Base-by-base conservation (phyloP, 1,140 invertebrate species). In the Mycetomoellerius zeteki region DNA sequence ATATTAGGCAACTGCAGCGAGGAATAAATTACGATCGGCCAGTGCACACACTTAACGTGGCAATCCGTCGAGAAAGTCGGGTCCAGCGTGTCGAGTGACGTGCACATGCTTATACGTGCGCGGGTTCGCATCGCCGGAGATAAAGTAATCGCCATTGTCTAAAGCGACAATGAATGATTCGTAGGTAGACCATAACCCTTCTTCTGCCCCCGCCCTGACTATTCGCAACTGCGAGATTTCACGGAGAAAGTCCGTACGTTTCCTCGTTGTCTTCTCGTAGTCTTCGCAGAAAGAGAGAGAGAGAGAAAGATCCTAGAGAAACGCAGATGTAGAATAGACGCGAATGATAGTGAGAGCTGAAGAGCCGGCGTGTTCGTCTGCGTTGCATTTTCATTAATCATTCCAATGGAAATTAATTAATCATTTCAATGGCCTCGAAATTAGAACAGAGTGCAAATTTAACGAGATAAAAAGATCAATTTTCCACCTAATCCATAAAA, bases 11-110 rank as follows among this genome's bases (percentile, higher is more conserved):
- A 92, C 76, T 87, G 77, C 75, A 89, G 88, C 89, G 62, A 87
- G 71, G 87, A 93, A 92, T 93, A 94, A 93, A 92, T 93, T 92
- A 93, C 89, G 91, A 93, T 93, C 92, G 90, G 90, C 89, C 86
- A 93, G 93, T 75, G 90, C 87, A 77, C 58, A 84, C 62, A 50
- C 47, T 80, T 89, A 86, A 89, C 86, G 87, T 81, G 80, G 87
- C 86, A 54, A 88, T 86, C 88, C 81, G 72, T 81, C 82, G 88
- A 89, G 92, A 91, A 92, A 91, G 88, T 88, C 37, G 1, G 24
- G 69, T 56, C n/a, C 64, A 27, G 62, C 60, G 89, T 90, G 91
- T 92, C 87, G 92, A 88, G 91, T 93, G 69, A 54, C 52, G 58
- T 37, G 30, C 12, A 60, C 21, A 37, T 58, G 16, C 58, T 80